phyloP scores from a whole-genome alignment of 2,888 invertebrate genomes.

The Emesis russula region DNA sequence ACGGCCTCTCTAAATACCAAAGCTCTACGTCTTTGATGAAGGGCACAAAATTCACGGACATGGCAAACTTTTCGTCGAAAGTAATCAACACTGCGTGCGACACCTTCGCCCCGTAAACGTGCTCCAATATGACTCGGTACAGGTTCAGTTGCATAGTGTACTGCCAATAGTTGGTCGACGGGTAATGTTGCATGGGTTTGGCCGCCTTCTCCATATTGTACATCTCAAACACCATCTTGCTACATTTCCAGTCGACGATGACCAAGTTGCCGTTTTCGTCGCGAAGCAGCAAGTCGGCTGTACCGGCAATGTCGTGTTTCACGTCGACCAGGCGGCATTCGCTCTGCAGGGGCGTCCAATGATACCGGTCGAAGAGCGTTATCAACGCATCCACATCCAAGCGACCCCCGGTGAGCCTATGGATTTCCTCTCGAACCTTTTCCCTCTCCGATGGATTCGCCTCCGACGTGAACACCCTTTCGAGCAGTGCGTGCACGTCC shows the following conservation, averaged over 20 bases:
- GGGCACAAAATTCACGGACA: constrained; percentile 27
- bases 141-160: constrained; percentile 25
- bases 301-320: constrained; percentile 23
- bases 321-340: constrained; percentile 26
- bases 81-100: constrained; percentile 16
- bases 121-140: constrained; percentile 19
- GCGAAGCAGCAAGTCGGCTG: constrained; percentile 18
- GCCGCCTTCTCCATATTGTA: background rate
- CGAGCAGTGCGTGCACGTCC: constrained; percentile 29
- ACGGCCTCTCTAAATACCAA: constrained; percentile 11
- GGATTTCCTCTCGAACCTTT: background rate
- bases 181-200: constrained; percentile 24
- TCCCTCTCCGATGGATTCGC: constrained; percentile 1
- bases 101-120: constrained; percentile 21
- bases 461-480: constrained; percentile 9
- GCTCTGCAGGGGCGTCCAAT: constrained; percentile 22
- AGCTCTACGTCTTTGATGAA: constrained; percentile 17
- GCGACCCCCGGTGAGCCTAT: background rate
- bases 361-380: constrained; percentile 2
- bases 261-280: constrained; percentile 15
- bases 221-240: constrained; percentile 8
- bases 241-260: constrained; percentile 23
- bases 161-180: constrained; percentile 25
- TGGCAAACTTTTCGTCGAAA: constrained; percentile 30
- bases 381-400: background rate